A percentile compares a stretch with the other conserved stretches of the same genome.
Conservation (phyloP, 2,113 vertebrate species). For the Lycocorax pyrrhopterus region DNA sequence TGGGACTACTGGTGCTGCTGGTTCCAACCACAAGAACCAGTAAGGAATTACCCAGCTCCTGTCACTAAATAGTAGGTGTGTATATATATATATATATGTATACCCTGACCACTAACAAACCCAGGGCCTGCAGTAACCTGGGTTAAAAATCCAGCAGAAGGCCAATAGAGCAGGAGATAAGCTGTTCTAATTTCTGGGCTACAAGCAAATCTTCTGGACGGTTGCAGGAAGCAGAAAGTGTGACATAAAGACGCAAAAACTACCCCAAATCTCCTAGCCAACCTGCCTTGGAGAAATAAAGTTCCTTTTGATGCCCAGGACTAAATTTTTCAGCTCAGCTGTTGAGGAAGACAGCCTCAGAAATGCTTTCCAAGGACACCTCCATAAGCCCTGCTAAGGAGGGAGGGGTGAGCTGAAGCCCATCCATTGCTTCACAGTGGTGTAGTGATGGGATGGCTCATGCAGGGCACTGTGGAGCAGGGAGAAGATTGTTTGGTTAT, state of each 20-base stretch:
- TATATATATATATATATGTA: too few relatives aligned
- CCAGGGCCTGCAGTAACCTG: background rate
- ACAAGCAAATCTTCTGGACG: fast-evolving
- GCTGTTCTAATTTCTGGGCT: background rate
- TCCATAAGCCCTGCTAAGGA: background rate
- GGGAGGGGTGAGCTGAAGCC: background rate
- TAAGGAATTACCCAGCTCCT: background rate
- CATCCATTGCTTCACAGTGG: background rate
- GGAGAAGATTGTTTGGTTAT: background rate
- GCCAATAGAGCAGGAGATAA: background rate
- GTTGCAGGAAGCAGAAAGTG: background rate
- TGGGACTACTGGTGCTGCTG: background rate
- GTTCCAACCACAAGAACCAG: background rate
- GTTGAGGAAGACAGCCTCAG: background rate
- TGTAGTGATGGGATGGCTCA: too few relatives aligned
- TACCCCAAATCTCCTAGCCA: background rate
- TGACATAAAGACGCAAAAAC: background rate
- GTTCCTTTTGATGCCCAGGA: background rate
- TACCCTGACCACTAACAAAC: background rate
- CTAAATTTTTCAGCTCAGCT: background rate
- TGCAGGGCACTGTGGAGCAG: background rate
- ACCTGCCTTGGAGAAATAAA: background rate
- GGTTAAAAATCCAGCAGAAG: background rate
- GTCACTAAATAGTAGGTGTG: background rate
- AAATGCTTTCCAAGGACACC: background rate